Percentiles rank a stretch among this genome's conserved stretches.
Evolutionary conservation across 1,140 invertebrate species (phyloP).

Genomic region (Bombus waltoni): DNA sequence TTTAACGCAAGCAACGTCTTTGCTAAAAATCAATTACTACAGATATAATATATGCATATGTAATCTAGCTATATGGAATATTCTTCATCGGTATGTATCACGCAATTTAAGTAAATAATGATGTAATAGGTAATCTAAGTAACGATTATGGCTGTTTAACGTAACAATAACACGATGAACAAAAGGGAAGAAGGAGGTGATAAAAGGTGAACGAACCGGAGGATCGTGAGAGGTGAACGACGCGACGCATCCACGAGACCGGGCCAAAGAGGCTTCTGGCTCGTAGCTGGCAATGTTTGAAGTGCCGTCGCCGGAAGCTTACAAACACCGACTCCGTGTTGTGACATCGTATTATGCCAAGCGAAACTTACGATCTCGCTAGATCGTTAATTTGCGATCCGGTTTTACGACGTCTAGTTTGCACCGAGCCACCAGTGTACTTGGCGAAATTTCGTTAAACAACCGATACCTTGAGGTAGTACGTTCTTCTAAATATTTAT

Average conservation of each 20-base stretch:
- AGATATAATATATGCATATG: too few relatives aligned
- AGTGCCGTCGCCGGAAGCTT: constrained; percentile 82
- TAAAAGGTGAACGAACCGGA: constrained; percentile 58
- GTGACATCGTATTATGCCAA: constrained; percentile 82
- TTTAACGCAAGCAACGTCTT: too few relatives aligned
- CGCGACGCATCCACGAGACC: constrained; percentile 12
- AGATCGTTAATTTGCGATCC: constrained; percentile 80
- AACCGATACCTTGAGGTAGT: background rate
- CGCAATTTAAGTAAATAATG: background rate
- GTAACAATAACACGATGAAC: background rate
- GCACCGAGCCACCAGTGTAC: constrained; percentile 14
- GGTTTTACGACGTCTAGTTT: constrained; percentile 61
- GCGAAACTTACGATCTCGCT: constrained; percentile 81
- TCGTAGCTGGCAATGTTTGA: constrained; percentile 81
- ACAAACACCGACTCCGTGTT: constrained; percentile 82
- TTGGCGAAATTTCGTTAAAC: constrained; percentile 31
- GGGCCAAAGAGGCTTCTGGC: constrained; percentile 73
- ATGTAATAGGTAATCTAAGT: background rate
- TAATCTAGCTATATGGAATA: too few relatives aligned
- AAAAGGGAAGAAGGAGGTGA: background rate
- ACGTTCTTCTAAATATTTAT: background rate
- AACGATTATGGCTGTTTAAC: background rate
- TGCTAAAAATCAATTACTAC: too few relatives aligned
- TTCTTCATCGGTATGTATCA: background rate
- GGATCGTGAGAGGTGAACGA: constrained; percentile 4